These are phyloP conservation scores for Ormyrus thymus DNA, from an alignment of 2,888 invertebrate genomes.

Conservation along the genomic window DNA sequence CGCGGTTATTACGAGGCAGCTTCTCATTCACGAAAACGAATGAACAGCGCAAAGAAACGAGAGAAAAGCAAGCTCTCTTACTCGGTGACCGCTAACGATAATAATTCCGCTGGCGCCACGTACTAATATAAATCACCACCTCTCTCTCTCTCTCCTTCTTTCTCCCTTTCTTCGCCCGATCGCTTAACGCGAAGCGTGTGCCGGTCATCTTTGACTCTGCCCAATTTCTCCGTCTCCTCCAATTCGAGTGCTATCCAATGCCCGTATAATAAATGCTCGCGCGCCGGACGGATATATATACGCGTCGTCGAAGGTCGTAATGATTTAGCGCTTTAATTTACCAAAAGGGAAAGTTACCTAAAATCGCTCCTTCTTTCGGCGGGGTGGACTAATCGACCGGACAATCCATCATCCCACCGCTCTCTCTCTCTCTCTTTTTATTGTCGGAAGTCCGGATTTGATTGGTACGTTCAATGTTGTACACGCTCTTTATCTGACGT, in stretches of 20 bases:
- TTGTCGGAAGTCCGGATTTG: slow-evolving; percentile 35
- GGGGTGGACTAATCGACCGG: slow-evolving; percentile 44
- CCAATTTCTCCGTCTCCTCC: background rate
- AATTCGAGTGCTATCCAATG: slow-evolving; percentile 2
- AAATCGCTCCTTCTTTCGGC: slow-evolving; percentile 28
- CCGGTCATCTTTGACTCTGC: slow-evolving; percentile 65
- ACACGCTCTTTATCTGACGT: slow-evolving; percentile 21
- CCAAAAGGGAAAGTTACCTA: slow-evolving; percentile 1
- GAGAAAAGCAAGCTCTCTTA: background rate
- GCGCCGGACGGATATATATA: slow-evolving; percentile 50
- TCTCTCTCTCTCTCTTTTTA: slow-evolving; percentile 1
- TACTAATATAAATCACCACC: slow-evolving; percentile 72
- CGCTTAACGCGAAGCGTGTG: slow-evolving; percentile 65
- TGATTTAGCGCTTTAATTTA: slow-evolving; percentile 53
- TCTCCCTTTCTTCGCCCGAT: slow-evolving; percentile 65
- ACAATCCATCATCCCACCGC: slow-evolving; percentile 47
- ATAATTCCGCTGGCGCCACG: slow-evolving; percentile 69
- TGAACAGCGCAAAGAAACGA: background rate
- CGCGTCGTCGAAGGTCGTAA: slow-evolving; percentile 42
- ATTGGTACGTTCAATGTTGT: slow-evolving; percentile 25
- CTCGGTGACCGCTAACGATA: slow-evolving; percentile 67
- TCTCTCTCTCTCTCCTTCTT: slow-evolving; percentile 26
- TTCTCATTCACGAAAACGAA: background rate
- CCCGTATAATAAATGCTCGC: slow-evolving; percentile 27
- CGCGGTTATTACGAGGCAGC: too few relatives aligned